Conservation (phyloP, 2,888 invertebrate species). For the Polydrusus pterygomalis region DNA sequence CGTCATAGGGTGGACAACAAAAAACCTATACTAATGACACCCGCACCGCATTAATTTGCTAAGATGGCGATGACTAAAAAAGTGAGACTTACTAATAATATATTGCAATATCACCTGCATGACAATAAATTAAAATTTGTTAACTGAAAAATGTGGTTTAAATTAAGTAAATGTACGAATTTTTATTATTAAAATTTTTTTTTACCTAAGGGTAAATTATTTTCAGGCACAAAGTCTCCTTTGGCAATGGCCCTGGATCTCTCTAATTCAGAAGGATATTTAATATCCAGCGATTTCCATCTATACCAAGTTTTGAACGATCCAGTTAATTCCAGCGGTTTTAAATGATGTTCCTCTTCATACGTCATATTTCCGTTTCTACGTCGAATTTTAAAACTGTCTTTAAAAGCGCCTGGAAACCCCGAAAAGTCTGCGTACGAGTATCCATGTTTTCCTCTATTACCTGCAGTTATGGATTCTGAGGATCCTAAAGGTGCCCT, state of each 20-base stretch:
- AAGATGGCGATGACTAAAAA: too few species aligned
- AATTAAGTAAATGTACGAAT: too few species aligned
- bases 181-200: neutral
- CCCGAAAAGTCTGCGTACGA: slow-evolving; percentile 23
- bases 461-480: neutral
- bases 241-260: slow-evolving; percentile 77
- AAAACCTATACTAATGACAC: too few species aligned
- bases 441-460: neutral
- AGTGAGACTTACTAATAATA: too few species aligned
- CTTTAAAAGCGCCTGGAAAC: slow-evolving; percentile 27
- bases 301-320: slow-evolving; percentile 79
- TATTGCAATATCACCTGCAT: too few species aligned
- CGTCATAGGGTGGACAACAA: too few species aligned
- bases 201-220: slow-evolving; percentile 78
- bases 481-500: neutral
- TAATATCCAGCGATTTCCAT: slow-evolving; percentile 85
- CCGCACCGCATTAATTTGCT: too few species aligned
- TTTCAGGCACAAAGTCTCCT: slow-evolving; percentile 80
- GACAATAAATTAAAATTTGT: too few species aligned
- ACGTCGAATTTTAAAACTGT: neutral
- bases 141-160: too few species aligned
- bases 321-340: slow-evolving; percentile 72
- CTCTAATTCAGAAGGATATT: slow-evolving; percentile 77
- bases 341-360: slow-evolving; percentile 43
- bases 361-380: slow-evolving; percentile 26